Base-by-base conservation (phyloP, 2,113 vertebrate species). In the Zosterops japonicus region DNA sequence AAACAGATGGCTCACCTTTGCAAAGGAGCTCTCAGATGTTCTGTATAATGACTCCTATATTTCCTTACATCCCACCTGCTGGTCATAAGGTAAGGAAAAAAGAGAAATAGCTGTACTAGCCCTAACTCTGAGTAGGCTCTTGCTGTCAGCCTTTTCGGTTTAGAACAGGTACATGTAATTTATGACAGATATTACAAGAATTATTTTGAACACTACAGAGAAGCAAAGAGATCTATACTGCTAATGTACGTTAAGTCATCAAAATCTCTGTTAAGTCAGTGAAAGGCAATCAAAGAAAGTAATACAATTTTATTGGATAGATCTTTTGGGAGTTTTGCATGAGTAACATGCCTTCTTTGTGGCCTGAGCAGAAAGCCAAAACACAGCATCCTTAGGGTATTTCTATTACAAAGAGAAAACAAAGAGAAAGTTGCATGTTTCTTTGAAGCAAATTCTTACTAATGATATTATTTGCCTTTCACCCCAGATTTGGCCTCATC, bases 1-100 rank as follows among this genome's bases (percentile, higher is more conserved):
- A 96, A 96, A 92, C n/a, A 91, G 83, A 91, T 46, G 81, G 87
- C 23, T 82, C 89, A 87, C 72, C 56, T 91, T 82, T 55, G 87
- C 75, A 84, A 87, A 82, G 14, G 72, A 71, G 36, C 25, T 82
- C 84, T 87, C 74, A 57, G 46, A 72, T 82, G 67, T 79, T 89
- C 65, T 57, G 22, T 25, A 46, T 60, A 91, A 89, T 39, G 74
- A 87, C 24, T 85, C 36, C 44, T 79, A 0, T 36, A 82, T 86
- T 85, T 93, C 83, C 84, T 79, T 60, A 60, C 1, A 1, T 49
- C 49, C 61, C 74, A 94, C 57, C 64, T 63, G 78, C 29, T 63
- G 69, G 23, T 53, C 52, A 53, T 0, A 0, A 85, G 53, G 61
- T 36, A 49, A 74, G 61, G 44, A 65, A 87, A 83, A 89, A 63